phyloP scores from a whole-genome alignment of 2,888 invertebrate species.

The Luffia ferchaultella region DNA sequence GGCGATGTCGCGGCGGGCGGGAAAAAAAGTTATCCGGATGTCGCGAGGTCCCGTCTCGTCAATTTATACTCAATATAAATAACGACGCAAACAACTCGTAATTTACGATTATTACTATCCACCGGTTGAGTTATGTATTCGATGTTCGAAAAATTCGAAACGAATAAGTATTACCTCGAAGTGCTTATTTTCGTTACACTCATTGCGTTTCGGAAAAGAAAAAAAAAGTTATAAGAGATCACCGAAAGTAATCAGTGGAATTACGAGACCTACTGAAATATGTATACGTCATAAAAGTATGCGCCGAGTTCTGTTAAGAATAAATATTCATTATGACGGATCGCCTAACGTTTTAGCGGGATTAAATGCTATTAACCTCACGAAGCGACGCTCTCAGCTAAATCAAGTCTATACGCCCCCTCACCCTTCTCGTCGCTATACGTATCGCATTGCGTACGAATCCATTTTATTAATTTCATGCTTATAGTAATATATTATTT shows the following conservation, averaged over 20 bases:
- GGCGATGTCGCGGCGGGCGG: slow-evolving; percentile 1
- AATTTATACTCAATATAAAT: neutral
- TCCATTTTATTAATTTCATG: neutral
- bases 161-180: no score
- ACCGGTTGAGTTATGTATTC: neutral
- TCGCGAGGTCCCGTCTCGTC: neutral
- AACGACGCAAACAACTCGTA: neutral
- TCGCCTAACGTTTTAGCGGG: slow-evolving; percentile 60
- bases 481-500: slow-evolving; percentile 2
- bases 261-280: slow-evolving; percentile 62
- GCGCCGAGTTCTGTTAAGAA: slow-evolving; percentile 52
- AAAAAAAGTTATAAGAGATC: slow-evolving; percentile 2
- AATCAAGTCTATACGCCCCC: slow-evolving; percentile 33
- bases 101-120: neutral
- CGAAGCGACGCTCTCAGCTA: slow-evolving; percentile 39
- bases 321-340: slow-evolving; percentile 64
- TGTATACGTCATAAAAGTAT: slow-evolving; percentile 65
- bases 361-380: slow-evolving; percentile 57
- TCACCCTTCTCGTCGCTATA: slow-evolving; percentile 10
- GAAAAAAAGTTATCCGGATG: no score
- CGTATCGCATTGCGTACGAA: slow-evolving; percentile 2
- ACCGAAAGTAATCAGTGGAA: slow-evolving; percentile 63
- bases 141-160: neutral
- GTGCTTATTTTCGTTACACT: neutral
- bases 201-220: neutral